Conservation (phyloP, 2,797 vertebrate genomes). For the Malacoctenus gilli region DNA sequence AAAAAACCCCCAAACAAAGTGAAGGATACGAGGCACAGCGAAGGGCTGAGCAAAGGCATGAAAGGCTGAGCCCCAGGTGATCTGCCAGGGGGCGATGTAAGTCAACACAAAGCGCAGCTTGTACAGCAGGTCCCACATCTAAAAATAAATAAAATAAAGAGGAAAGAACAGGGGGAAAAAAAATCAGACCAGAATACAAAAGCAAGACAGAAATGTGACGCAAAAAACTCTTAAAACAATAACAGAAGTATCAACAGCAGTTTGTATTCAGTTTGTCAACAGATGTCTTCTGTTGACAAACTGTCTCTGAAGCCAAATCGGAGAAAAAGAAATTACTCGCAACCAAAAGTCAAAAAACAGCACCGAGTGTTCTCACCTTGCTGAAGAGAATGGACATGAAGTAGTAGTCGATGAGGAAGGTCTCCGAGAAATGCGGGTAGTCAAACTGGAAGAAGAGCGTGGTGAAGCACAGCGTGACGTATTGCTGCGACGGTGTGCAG, state of each 20-base stretch:
- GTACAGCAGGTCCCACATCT: constrained; percentile 98
- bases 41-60: constrained; percentile 99
- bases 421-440: constrained; percentile 90
- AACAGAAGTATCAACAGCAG: neutral
- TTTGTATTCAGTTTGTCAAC: too few species aligned
- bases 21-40: constrained; percentile 99
- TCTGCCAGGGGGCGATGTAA: constrained; percentile 98
- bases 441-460: constrained; percentile 92
- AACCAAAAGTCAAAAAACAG: neutral
- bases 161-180: constrained; percentile 15
- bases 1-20: constrained; percentile 4
- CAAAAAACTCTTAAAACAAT: neutral
- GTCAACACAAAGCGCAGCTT: constrained; percentile 97
- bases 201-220: neutral
- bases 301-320: neutral
- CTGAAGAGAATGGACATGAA: constrained; percentile 93
- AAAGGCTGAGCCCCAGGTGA: constrained; percentile 98
- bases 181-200: neutral
- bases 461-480: constrained; percentile 91
- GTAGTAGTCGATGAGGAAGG: constrained; percentile 92
- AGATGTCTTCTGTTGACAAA: neutral
- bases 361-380: constrained; percentile 81
- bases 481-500: constrained; percentile 89
- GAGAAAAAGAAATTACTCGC: neutral
- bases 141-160: constrained; percentile 43